Percentiles rank a stretch among this genome's conserved stretches.
phyloP scores from a whole-genome alignment of 2,797 vertebrate genomes.

The Helicolenus hilgendorfi region DNA sequence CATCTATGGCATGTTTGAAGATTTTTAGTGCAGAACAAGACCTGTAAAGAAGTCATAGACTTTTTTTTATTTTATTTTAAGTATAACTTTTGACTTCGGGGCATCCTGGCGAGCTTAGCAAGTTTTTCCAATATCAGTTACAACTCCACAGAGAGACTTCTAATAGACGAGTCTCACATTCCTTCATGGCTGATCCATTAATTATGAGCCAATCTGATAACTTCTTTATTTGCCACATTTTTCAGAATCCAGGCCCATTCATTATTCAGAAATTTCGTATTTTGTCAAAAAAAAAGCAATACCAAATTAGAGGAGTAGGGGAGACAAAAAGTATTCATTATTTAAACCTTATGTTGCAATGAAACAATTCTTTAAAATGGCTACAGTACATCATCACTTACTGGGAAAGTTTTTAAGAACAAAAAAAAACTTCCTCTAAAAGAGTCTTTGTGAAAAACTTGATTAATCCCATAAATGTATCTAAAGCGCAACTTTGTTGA shows the following conservation, averaged over 20 bases:
- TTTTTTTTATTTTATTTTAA: not conserved
- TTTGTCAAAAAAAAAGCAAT: not conserved
- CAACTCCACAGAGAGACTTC: not conserved
- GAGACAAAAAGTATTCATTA: conserved; percentile 16
- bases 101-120: not conserved
- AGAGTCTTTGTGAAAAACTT: not conserved
- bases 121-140: not conserved
- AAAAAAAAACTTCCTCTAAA: not conserved
- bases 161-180: conserved; percentile 26
- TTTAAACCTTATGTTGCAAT: conserved; percentile 33
- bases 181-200: conserved; percentile 38
- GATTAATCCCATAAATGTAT: not conserved
- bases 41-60: not conserved
- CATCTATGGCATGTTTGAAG: not conserved
- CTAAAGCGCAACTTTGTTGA: not conserved
- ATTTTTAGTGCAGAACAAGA: not conserved
- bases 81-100: not conserved
- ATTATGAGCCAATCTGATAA: conserved; percentile 58
- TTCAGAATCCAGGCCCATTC: conserved; percentile 31
- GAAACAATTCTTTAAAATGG: not conserved
- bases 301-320: conserved; percentile 9
- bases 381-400: not conserved
- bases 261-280: conserved; percentile 62
- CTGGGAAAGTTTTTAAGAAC: not conserved
- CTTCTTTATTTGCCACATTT: conserved; percentile 45